Evolutionary conservation across 2,797 vertebrate genomes (phyloP), one percentile per base, ranked within the genome.

Genomic region (Sparidentex hasta): DNA sequence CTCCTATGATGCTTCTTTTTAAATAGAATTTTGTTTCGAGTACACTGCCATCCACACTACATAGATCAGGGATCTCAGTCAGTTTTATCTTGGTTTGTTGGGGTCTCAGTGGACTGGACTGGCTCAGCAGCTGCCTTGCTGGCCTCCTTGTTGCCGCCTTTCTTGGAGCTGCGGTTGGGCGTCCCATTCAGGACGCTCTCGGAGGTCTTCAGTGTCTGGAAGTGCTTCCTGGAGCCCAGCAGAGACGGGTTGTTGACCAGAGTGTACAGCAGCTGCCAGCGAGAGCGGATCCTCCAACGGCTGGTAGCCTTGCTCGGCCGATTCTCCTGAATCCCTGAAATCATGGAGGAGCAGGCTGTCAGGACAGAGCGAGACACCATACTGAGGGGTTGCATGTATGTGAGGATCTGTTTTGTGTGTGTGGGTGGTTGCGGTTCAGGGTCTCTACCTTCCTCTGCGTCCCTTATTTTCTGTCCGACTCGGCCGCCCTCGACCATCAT

Each of bases 181-280:
- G 92, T 93, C 12, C 95, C 94, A 2, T 96, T 96, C 11, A 89
- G 81, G 78, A 93, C 25, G 33, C 87, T 87, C 17, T 94, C 92
- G 0, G 92, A 83, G 57, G 81, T 89, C 90, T 95, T 94, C 48
- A 87, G 82, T 0, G 88, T 90, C 88, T 95, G 95, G 88, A 96
- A 96, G 90, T 96, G 95, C 76, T 97, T 98, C 48, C 98, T 95
- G 88, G 95, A 96, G 29, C 96, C 95, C 4, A 93, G 90, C 75
- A 99, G 92, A 0, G 96, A 95, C 0, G 98, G 97, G 84, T 99
- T 99, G 88, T 95, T 95, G 72, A 99, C 95, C 71, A 99, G 94
- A 0, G 98, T 99, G 93, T 97, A 99, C 3, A 97, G 91, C 78
- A 99, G 77, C 71, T 94, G 93, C 98, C 98, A 99, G 62, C 97